Conservation (phyloP, 2,888 invertebrate species). For the Dryomyza anilis region DNA sequence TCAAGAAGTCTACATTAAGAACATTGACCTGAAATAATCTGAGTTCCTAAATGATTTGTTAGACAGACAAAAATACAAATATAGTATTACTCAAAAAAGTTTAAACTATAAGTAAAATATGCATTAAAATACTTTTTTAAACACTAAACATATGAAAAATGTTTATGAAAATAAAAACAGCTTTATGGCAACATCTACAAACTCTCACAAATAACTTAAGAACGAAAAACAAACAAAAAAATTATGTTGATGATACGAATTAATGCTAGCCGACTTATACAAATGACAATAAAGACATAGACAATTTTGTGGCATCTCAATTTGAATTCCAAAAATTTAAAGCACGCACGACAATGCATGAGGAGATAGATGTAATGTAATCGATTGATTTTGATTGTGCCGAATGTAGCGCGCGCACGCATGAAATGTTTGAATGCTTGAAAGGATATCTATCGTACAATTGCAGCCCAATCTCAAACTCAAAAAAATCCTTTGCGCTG, state of each 20-base stretch:
- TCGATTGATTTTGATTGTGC: not conserved
- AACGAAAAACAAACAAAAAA: not conserved
- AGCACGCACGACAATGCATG: not conserved
- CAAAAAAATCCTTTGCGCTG: constrained; percentile 46
- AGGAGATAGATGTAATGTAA: no score
- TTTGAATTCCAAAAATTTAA: not conserved
- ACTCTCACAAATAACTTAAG: constrained; percentile 38
- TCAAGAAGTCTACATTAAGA: no score
- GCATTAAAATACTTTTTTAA: no score
- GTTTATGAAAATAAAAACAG: no score
- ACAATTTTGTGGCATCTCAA: no score
- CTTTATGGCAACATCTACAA: constrained; percentile 35
- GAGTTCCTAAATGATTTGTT: no score
- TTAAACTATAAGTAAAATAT: no score
- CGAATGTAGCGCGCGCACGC: not conserved
- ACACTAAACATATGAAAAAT: no score
- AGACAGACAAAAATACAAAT: no score
- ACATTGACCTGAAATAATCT: no score
- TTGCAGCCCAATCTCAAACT: constrained; percentile 38
- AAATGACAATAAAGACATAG: not conserved
- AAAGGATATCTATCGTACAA: not conserved
- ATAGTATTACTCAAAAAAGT: no score
- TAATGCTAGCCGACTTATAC: no score
- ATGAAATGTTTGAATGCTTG: constrained; percentile 1
- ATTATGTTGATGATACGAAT: not conserved